A percentile compares a stretch with the other conserved stretches of the same genome.
phyloP scores from a whole-genome alignment of 2,113 vertebrate genomes.

The Anguilla rostrata region DNA sequence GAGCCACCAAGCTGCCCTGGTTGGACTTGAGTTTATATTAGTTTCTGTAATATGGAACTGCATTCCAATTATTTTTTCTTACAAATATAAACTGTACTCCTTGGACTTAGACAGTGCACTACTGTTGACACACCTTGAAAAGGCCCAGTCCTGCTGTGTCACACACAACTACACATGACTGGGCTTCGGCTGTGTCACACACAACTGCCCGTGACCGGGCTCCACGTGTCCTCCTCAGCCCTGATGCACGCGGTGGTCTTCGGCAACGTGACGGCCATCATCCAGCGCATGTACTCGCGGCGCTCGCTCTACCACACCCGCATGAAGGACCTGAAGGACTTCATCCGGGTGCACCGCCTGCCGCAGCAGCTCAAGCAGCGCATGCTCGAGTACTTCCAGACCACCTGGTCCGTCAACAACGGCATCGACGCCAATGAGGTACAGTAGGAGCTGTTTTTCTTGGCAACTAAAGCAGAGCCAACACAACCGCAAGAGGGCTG shows the following conservation, averaged over 20 bases:
- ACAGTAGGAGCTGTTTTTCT: background rate
- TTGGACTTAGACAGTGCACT: background rate
- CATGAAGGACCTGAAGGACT: conserved; percentile 97
- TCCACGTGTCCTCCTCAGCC: conserved; percentile 61
- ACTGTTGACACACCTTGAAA: background rate
- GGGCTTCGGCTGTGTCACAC: background rate
- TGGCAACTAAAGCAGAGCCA: background rate
- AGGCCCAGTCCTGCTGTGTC: background rate
- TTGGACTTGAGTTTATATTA: background rate
- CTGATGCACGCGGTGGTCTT: conserved; percentile 97
- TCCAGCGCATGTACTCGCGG: conserved; percentile 97
- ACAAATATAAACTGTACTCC: too few relatives aligned
- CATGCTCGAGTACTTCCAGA: conserved; percentile 96
- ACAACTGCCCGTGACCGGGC: background rate
- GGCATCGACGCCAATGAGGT: conserved; percentile 94
- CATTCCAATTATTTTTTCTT: background rate
- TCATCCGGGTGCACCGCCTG: conserved; percentile 89
- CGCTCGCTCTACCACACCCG: conserved; percentile 94
- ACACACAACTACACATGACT: background rate
- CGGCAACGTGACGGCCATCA: conserved; percentile 95
- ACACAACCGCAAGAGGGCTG: background rate
- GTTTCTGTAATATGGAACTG: background rate
- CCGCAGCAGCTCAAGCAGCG: conserved; percentile 94
- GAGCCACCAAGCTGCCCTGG: background rate
- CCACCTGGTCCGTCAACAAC: conserved; percentile 95